Conservation (phyloP, 1,140 invertebrate species). For the Danaus plexippus region DNA sequence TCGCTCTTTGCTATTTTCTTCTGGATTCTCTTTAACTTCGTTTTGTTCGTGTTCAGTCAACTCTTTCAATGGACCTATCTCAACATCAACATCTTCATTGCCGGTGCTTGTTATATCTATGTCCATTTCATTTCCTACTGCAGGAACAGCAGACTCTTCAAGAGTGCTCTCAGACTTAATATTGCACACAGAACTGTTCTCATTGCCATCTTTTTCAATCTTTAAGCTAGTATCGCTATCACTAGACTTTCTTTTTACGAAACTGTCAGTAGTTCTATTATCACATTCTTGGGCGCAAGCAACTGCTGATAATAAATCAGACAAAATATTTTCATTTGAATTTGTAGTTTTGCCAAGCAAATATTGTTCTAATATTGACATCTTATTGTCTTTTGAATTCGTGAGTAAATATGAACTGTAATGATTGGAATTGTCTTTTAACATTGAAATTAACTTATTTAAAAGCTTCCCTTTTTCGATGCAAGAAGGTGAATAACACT, state of each 20-base stretch:
- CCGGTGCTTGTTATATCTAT: conserved; percentile 63
- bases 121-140: conserved; percentile 71
- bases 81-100: conserved; percentile 62
- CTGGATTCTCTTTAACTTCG: conserved; percentile 45
- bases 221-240: conserved; percentile 64
- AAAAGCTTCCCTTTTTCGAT: conserved; percentile 78
- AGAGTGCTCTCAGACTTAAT: conserved; percentile 61
- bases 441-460: conserved; percentile 76
- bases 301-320: conserved; percentile 74
- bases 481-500: conserved; percentile 85
- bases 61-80: conserved; percentile 65
- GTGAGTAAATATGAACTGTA: conserved; percentile 33
- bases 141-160: conserved; percentile 65
- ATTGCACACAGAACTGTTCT: conserved; percentile 28
- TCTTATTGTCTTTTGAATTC: conserved; percentile 58
- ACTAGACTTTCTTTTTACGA: conserved; percentile 62
- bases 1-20: conserved; percentile 41
- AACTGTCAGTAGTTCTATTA: conserved; percentile 56
- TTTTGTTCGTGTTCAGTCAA: conserved; percentile 54
- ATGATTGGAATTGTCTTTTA: conserved; percentile 74
- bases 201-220: conserved; percentile 42
- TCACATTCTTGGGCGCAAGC: conserved; percentile 72
- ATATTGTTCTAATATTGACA: conserved; percentile 67
- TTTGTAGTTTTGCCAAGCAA: conserved; percentile 60
- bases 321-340: conserved; percentile 73